Percentiles rank a stretch among this genome's conserved stretches.
phyloP scores from a whole-genome alignment of 2,113 vertebrate species.

The Leucoraja erinaceus region DNA sequence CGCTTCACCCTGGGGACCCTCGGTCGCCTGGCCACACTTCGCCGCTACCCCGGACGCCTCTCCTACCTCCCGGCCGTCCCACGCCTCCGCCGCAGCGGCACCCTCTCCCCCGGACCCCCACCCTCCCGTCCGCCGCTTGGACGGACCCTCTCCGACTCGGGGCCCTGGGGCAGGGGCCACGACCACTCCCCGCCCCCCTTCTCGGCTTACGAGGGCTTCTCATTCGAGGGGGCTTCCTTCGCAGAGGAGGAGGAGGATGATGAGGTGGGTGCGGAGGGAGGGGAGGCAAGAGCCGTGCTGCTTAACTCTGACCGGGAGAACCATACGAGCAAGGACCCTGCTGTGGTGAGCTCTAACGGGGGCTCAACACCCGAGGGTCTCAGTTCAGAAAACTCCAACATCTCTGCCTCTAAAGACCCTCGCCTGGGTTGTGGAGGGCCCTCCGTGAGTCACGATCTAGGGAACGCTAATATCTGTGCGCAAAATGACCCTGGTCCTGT shows the following conservation, averaged over 20 bases:
- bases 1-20: conserved; percentile 79
- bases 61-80: conserved; percentile 69
- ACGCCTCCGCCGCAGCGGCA: conserved; percentile 41
- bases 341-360: no score
- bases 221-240: background rate
- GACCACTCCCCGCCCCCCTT: background rate
- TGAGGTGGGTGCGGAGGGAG: conserved; percentile 50
- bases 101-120: conserved; percentile 56
- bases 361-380: no score
- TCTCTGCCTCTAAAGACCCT: no score
- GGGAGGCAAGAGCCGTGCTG: conserved; percentile 38
- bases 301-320: no score
- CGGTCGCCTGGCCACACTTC: conserved; percentile 71
- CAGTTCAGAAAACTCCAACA: no score
- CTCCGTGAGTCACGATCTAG: no score
- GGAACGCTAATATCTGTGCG: no score
- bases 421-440: no score
- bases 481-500: no score
- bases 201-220: background rate
- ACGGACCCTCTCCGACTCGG: conserved; percentile 78
- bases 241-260: conserved; percentile 51
- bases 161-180: conserved; percentile 61
- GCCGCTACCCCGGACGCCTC: conserved; percentile 79
- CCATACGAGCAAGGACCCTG: background rate
- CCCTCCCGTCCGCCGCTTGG: conserved; percentile 67